These are phyloP conservation scores for Nibea albiflora DNA, from an alignment of 2,113 vertebrate species.

Conservation along the genomic window DNA sequence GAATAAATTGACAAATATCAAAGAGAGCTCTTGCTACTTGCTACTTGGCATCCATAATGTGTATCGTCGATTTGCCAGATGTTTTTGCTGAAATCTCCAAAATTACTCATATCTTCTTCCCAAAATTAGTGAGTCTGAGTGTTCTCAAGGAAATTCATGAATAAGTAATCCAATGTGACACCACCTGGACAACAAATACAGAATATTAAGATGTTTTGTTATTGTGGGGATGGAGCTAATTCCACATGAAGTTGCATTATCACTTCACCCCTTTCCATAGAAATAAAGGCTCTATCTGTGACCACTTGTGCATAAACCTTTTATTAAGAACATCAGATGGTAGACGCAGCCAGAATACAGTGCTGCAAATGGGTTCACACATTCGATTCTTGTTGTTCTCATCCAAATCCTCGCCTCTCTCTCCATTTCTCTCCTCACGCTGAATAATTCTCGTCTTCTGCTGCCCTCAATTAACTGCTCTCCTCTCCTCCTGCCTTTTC, in stretches of 20 bases:
- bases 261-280: not conserved
- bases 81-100: no score
- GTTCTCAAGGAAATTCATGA: not conserved
- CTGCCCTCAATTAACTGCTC: slow-evolving; percentile 32
- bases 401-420: not conserved
- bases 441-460: not conserved
- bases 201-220: not conserved
- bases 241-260: not conserved
- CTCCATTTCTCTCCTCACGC: not conserved
- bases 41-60: no score
- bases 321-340: not conserved
- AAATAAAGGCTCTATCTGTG: not conserved
- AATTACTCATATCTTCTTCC: no score
- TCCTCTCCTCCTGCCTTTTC: not conserved
- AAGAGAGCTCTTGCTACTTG: no score
- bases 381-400: not conserved
- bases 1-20: no score
- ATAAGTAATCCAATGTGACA: not conserved
- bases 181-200: not conserved
- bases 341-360: not conserved
- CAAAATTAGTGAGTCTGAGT: no score
- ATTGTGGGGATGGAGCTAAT: not conserved
- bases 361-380: not conserved
- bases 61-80: no score
- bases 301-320: not conserved